These are phyloP conservation scores for Pseudopleuronectes americanus DNA, from an alignment of 2,797 vertebrate species.

Conservation along the genomic window DNA sequence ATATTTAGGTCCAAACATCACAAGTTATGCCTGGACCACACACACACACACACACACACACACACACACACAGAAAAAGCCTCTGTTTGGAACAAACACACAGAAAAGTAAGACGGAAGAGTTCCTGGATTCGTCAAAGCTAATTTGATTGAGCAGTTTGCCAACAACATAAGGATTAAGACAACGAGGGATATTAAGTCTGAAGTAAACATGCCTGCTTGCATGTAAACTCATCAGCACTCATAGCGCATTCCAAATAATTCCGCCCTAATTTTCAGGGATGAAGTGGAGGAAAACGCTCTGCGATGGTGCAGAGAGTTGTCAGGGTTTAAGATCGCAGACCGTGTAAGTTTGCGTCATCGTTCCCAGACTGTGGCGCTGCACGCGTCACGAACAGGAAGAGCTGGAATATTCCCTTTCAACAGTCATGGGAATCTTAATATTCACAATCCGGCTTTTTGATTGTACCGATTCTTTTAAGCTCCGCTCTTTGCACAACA, in stretches of 20 bases:
- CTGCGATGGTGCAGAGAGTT: slow-evolving; percentile 32
- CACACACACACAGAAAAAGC: slow-evolving; percentile 16
- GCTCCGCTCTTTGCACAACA: slow-evolving; percentile 26
- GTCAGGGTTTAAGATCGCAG: slow-evolving; percentile 25
- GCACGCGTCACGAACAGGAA: slow-evolving; percentile 57
- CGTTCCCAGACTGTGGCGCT: slow-evolving; percentile 49
- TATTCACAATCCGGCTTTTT: slow-evolving; percentile 53
- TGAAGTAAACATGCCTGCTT: slow-evolving; percentile 69
- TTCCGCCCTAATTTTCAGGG: slow-evolving; percentile 48
- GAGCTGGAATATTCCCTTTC: slow-evolving; percentile 59
- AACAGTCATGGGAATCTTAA: slow-evolving; percentile 70
- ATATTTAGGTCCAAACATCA: too few species aligned
- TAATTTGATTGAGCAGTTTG: slow-evolving; percentile 54
- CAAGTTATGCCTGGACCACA: too few species aligned
- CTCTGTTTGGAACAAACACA: slow-evolving; percentile 25
- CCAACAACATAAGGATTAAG: slow-evolving; percentile 54
- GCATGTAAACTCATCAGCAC: slow-evolving; percentile 74
- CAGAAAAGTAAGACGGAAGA: slow-evolving; percentile 40
- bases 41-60: slow-evolving; percentile 9
- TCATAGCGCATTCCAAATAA: slow-evolving; percentile 55
- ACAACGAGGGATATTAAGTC: slow-evolving; percentile 60
- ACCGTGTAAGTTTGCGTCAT: slow-evolving; percentile 62
- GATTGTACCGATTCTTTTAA: slow-evolving; percentile 40
- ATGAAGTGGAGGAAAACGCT: slow-evolving; percentile 60
- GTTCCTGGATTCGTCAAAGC: slow-evolving; percentile 63